These are phyloP conservation scores for Machaerirhynchus nigripectus DNA, from an alignment of 2,113 vertebrate species.

Conservation along the genomic window DNA sequence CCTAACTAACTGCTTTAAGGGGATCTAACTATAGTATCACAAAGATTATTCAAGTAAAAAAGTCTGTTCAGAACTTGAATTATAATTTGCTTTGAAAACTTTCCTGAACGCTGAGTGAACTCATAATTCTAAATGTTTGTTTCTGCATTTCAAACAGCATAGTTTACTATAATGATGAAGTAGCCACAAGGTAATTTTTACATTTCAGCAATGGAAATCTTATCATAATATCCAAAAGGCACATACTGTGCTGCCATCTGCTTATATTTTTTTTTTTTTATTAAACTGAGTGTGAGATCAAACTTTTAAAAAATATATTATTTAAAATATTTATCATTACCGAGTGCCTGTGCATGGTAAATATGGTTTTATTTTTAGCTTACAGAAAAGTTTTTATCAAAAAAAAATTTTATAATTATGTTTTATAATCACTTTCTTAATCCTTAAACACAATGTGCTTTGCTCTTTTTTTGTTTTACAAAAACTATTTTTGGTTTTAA, in stretches of 20 bases:
- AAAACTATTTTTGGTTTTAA: neutral
- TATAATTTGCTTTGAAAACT: slow-evolving; percentile 28
- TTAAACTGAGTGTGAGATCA: slow-evolving; percentile 1
- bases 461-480: neutral
- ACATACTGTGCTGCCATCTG: slow-evolving; percentile 54
- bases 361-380: neutral
- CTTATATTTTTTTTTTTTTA: slow-evolving; percentile 42
- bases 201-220: slow-evolving; percentile 9
- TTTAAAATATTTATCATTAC: slow-evolving; percentile 33
- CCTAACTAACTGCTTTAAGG: slow-evolving; percentile 1
- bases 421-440: neutral
- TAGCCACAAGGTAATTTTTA: slow-evolving; percentile 49
- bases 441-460: neutral
- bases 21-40: neutral
- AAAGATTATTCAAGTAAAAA: neutral
- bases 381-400: neutral
- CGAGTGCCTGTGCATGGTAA: neutral
- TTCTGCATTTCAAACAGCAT: slow-evolving; percentile 32
- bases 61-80: neutral
- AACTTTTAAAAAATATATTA: neutral
- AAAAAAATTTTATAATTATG: neutral
- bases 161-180: neutral
- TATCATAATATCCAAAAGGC: slow-evolving; percentile 35
- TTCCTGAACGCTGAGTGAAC: neutral
- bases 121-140: slow-evolving; percentile 6